Evolutionary conservation across 2,888 invertebrate species (phyloP).

Genomic region (Phyto melanocephala): DNA sequence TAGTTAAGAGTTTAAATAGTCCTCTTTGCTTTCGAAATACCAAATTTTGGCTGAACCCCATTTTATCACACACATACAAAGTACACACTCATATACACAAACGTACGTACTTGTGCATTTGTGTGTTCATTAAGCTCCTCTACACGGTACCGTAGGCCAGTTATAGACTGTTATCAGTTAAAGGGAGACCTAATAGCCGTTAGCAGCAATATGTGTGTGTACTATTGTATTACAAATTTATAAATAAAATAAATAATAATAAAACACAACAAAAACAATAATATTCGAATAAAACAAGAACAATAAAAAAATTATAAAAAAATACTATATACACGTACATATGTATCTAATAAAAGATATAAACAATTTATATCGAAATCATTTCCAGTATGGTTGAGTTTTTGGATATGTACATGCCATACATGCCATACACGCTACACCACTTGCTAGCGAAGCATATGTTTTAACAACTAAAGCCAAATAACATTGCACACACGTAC

Average conservation of each 20-base stretch:
- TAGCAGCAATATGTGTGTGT: conserved; percentile 18
- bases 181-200: conserved; percentile 38
- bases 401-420: not conserved
- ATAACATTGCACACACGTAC: too few relatives aligned
- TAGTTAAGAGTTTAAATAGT: not conserved
- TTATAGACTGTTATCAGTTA: conserved; percentile 49
- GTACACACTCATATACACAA: not conserved
- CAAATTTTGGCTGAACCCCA: conserved; percentile 25
- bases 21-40: too few relatives aligned
- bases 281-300: not conserved
- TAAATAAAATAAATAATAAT: conserved; percentile 16
- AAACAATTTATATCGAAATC: conserved; percentile 40
- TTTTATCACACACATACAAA: not conserved
- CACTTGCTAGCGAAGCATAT: not conserved
- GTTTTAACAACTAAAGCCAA: not conserved
- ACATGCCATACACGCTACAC: not conserved
- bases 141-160: conserved; percentile 22
- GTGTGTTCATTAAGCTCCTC: not conserved
- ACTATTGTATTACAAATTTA: not conserved
- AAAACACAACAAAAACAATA: not conserved
- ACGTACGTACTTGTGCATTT: not conserved
- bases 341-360: conserved; percentile 18
- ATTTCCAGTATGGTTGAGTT: conserved; percentile 27
- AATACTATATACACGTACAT: not conserved
- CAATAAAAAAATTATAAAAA: not conserved